phyloP scores from a whole-genome alignment of 2,888 invertebrate genomes.

The Dysmachus trigonus region DNA sequence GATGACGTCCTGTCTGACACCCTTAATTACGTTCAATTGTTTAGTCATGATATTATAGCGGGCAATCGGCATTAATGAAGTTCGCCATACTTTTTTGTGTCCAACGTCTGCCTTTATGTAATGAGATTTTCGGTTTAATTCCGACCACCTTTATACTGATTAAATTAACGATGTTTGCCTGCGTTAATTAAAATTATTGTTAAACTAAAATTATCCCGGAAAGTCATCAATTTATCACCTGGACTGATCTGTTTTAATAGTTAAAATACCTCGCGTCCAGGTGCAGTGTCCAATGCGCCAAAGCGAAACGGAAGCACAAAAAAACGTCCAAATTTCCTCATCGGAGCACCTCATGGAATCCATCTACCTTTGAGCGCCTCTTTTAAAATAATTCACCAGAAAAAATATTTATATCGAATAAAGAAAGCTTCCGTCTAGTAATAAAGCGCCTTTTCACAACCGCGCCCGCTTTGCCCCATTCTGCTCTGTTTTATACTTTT shows the following conservation, averaged over 20 bases:
- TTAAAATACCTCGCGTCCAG: neutral
- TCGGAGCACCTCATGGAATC: neutral
- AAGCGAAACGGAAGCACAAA: too few relatives aligned
- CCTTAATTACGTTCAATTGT: conserved; percentile 46
- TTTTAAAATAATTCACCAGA: neutral
- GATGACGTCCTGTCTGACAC: conserved; percentile 39
- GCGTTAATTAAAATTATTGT: conserved; percentile 38
- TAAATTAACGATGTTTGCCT: conserved; percentile 15
- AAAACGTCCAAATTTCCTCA: neutral
- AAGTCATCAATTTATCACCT: conserved; percentile 6
- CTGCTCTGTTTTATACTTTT: neutral
- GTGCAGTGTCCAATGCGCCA: neutral
- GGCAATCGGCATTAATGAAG: conserved; percentile 38
- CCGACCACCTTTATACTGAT: neutral
- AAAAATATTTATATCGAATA: neutral
- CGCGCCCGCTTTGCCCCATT: neutral
- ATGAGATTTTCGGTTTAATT: conserved; percentile 35
- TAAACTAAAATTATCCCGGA: conserved; percentile 12
- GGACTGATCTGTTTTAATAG: neutral
- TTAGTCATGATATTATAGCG: conserved; percentile 40
- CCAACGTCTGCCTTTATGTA: neutral
- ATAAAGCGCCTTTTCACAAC: neutral
- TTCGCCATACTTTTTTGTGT: conserved; percentile 20
- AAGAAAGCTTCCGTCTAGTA: neutral
- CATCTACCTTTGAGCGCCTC: neutral